A percentile compares a stretch with the other conserved stretches of the same genome.
Conservation (phyloP, 2,888 invertebrate genomes). For the Pheosia gnoma region DNA sequence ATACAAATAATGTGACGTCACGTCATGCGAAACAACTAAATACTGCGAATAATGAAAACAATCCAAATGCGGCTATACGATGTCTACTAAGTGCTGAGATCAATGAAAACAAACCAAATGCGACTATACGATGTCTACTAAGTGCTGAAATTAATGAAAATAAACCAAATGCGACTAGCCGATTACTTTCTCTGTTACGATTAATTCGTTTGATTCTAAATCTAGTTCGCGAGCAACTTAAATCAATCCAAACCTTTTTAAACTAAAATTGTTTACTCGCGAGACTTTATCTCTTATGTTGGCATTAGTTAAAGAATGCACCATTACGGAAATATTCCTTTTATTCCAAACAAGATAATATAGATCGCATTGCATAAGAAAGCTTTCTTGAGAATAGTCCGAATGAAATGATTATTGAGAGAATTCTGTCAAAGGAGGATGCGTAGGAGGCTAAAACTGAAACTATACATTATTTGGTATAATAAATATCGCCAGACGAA, state of each 20-base stretch:
- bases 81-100: constrained; percentile 35
- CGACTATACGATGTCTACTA: constrained; percentile 28
- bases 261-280: constrained; percentile 15
- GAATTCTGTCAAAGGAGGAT: not conserved
- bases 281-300: constrained; percentile 12
- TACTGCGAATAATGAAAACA: no score
- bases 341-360: constrained; percentile 14
- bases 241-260: constrained; percentile 12
- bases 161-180: constrained; percentile 33
- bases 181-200: constrained; percentile 1
- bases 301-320: constrained; percentile 16
- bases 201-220: constrained; percentile 10
- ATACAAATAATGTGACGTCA: no score
- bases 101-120: constrained; percentile 40
- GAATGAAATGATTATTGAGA: not conserved
- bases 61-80: constrained; percentile 14
- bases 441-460: not conserved
- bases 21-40: no score
- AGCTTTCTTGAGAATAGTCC: constrained; percentile 9
- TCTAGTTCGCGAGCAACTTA: constrained; percentile 18
- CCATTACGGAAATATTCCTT: constrained; percentile 29
- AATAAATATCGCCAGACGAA: no score
- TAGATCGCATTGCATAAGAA: constrained; percentile 13
- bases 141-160: constrained; percentile 40
- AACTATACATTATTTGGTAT: not conserved